Evolutionary conservation across 2,113 vertebrate genomes (phyloP).

Genomic region (Chiloscyllium plagiosum): DNA sequence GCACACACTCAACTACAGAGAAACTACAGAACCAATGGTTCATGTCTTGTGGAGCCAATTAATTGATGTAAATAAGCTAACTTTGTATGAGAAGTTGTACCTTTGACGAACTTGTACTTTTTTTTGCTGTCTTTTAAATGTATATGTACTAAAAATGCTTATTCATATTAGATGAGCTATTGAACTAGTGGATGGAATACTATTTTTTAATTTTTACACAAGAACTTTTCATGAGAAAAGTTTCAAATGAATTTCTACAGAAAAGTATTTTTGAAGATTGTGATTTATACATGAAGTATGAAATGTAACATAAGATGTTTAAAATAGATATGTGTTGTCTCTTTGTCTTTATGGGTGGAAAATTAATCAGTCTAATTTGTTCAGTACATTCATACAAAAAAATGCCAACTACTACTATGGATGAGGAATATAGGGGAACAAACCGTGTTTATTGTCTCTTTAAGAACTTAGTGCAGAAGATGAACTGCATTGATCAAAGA

Average conservation of each 20-base stretch:
- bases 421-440: neutral
- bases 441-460: neutral
- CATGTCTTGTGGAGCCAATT: neutral
- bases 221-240: constrained; percentile 30
- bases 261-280: constrained; percentile 34
- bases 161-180: constrained; percentile 31
- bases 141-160: constrained; percentile 36
- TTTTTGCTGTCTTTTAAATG: constrained; percentile 32
- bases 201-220: constrained; percentile 37
- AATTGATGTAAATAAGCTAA: constrained; percentile 36
- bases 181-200: constrained; percentile 28
- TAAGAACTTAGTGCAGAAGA: neutral
- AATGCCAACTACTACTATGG: neutral
- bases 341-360: neutral
- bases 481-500: neutral
- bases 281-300: constrained; percentile 36
- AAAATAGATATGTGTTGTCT: constrained; percentile 2
- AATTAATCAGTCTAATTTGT: constrained; percentile 8
- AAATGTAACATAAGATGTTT: constrained; percentile 37
- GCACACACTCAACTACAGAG: constrained; percentile 10
- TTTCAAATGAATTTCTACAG: constrained; percentile 32
- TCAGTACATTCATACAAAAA: neutral
- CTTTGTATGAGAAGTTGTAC: constrained; percentile 26
- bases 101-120: neutral
- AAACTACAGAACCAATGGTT: constrained; percentile 15